These are phyloP conservation scores for Andrena bucephala DNA, from an alignment of 2,888 invertebrate genomes.

Conservation along the genomic window DNA sequence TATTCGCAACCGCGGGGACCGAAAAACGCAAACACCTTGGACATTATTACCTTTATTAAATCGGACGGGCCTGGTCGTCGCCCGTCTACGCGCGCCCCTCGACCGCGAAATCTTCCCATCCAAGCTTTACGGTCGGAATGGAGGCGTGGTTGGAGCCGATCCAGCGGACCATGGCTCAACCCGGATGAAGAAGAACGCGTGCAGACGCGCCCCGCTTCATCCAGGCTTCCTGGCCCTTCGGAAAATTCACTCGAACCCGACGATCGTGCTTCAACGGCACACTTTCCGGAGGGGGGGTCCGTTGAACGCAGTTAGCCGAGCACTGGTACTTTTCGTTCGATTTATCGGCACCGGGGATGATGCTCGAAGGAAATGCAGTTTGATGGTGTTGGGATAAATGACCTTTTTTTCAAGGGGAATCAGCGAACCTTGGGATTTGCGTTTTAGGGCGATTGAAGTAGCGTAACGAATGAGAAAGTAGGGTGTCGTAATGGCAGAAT, in stretches of 20 bases:
- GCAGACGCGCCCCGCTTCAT: slow-evolving; percentile 8
- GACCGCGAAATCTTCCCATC: slow-evolving; percentile 55
- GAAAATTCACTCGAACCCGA: slow-evolving; percentile 36
- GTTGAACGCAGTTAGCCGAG: not conserved
- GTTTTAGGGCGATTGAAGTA: no score
- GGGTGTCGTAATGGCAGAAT: no score
- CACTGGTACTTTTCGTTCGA: not conserved
- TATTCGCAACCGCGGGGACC: slow-evolving; percentile 56
- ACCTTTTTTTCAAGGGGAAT: not conserved
- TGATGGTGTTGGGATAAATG: not conserved
- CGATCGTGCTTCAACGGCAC: not conserved
- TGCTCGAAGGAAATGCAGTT: not conserved
- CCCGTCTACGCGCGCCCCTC: slow-evolving; percentile 19
- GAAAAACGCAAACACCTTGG: slow-evolving; percentile 82
- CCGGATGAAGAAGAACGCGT: slow-evolving; percentile 47
- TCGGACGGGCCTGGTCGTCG: slow-evolving; percentile 9
- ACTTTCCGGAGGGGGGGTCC: not conserved
- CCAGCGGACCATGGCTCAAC: slow-evolving; percentile 65
- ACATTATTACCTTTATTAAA: slow-evolving; percentile 84
- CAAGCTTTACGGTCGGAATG: slow-evolving; percentile 73
- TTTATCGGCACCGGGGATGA: not conserved
- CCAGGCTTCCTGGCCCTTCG: slow-evolving; percentile 20
- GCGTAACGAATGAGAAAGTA: no score
- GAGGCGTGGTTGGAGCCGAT: slow-evolving; percentile 80
- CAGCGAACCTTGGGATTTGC: not conserved